These are phyloP conservation scores for Papilio helenus DNA, from an alignment of 1,140 invertebrate genomes.

Conservation along the genomic window DNA sequence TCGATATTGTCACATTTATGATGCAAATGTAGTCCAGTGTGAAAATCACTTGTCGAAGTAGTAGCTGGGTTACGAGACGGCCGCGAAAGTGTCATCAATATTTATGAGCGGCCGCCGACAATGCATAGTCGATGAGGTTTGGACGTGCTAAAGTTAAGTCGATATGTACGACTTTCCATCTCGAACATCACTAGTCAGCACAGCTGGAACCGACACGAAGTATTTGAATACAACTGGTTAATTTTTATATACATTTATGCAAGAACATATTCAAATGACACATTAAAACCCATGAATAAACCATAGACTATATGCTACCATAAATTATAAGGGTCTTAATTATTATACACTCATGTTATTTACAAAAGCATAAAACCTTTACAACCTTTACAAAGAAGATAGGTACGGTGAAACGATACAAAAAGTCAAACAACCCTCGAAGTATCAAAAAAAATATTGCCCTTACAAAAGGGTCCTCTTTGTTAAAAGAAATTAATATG, in stretches of 20 bases:
- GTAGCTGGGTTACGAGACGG: conserved; percentile 59
- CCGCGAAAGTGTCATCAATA: conserved; percentile 71
- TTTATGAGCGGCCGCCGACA: conserved; percentile 60
- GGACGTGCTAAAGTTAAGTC: conserved; percentile 48
- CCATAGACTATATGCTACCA: neutral
- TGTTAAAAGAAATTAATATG: conserved; percentile 60
- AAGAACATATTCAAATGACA: neutral
- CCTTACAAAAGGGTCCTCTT: conserved; percentile 46
- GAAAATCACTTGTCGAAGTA: conserved; percentile 55
- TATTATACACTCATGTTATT: neutral
- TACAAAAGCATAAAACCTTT: neutral
- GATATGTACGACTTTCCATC: conserved; percentile 52
- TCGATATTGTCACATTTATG: conserved; percentile 10
- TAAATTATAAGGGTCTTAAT: neutral
- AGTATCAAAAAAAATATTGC: conserved; percentile 46
- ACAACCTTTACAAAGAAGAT: neutral
- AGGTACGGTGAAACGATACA: neutral
- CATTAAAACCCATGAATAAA: neutral
- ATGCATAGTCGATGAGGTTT: conserved; percentile 67
- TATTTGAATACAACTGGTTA: conserved; percentile 14
- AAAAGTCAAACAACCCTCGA: conserved; percentile 40
- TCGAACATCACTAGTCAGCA: conserved; percentile 41
- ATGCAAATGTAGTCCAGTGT: conserved; percentile 41
- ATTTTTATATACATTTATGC: neutral
- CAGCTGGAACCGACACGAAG: neutral